These are phyloP conservation scores for Phodopus roborovskii DNA, from an alignment of 2,113 vertebrate genomes.

Conservation along the genomic window DNA sequence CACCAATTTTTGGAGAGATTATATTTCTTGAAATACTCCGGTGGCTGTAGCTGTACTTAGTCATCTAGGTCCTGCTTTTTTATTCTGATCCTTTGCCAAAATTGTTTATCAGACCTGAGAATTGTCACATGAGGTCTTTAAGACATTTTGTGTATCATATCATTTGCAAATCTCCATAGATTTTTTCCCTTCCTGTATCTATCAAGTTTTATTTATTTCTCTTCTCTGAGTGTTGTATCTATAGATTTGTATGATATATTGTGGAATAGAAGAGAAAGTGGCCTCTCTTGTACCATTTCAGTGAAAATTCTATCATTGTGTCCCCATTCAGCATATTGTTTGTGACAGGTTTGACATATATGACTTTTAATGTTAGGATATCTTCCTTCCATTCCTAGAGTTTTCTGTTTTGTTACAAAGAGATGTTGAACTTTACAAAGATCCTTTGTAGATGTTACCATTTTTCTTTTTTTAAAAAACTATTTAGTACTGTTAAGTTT, in stretches of 20 bases:
- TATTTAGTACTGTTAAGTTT: too few relatives aligned
- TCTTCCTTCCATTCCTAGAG: background rate
- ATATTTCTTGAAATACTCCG: background rate
- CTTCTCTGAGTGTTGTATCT: background rate
- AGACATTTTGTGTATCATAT: background rate
- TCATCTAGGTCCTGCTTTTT: background rate
- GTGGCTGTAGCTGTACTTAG: background rate
- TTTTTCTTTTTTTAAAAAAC: background rate
- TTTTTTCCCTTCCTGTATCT: background rate
- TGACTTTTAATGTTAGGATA: background rate
- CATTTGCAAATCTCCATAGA: background rate
- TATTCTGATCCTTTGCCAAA: background rate
- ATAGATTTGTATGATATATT: background rate
- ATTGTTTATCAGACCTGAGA: background rate
- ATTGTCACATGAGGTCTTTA: background rate
- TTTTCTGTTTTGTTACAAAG: background rate
- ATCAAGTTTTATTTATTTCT: background rate
- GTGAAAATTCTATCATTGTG: background rate
- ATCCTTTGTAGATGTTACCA: background rate
- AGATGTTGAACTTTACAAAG: background rate
- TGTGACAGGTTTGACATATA: background rate
- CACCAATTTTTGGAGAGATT: background rate
- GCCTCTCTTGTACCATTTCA: background rate
- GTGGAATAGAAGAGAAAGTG: background rate
- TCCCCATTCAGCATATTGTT: background rate